Percentiles rank a stretch among this genome's conserved stretches.
These are phyloP conservation scores for Leucoraja ocellata DNA, from an alignment of 2,797 vertebrate species.

Conservation along the genomic window DNA sequence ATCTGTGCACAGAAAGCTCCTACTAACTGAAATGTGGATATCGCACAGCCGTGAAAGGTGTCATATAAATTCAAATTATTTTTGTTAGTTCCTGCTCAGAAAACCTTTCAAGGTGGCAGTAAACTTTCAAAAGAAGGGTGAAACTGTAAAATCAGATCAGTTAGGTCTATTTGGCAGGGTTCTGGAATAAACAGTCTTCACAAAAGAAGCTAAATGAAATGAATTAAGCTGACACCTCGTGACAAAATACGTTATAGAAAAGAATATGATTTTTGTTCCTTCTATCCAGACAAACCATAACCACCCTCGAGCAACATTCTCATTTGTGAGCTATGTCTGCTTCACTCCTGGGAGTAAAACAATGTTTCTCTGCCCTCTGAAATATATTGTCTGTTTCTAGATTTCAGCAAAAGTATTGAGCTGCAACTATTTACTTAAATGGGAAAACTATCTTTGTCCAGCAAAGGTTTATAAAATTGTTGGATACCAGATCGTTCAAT, in stretches of 20 bases:
- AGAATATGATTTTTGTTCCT: not conserved
- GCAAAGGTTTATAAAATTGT: not conserved
- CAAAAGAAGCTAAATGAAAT: slow-evolving; percentile 8
- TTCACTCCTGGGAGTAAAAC: slow-evolving; percentile 1
- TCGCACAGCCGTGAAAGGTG: not conserved
- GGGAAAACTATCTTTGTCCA: not conserved
- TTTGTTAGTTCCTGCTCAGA: not conserved
- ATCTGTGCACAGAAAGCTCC: not conserved
- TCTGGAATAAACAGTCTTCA: not conserved
- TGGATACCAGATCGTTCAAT: not conserved
- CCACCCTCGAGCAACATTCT: not conserved
- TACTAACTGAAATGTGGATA: not conserved
- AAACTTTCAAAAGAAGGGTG: not conserved
- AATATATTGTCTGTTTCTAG: slow-evolving; percentile 5
- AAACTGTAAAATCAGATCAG: not conserved
- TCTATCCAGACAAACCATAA: not conserved
- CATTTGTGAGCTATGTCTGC: not conserved
- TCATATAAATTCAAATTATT: not conserved
- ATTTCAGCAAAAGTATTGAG: slow-evolving; percentile 3
- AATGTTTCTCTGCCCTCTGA: not conserved
- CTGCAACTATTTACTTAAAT: not conserved
- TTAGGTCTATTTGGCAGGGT: not conserved
- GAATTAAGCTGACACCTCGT: slow-evolving; percentile 12
- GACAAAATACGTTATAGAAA: not conserved
- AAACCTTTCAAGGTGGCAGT: not conserved